Base-by-base conservation (phyloP, 1,140 invertebrate species). In the Metopolophium dirhodum region DNA sequence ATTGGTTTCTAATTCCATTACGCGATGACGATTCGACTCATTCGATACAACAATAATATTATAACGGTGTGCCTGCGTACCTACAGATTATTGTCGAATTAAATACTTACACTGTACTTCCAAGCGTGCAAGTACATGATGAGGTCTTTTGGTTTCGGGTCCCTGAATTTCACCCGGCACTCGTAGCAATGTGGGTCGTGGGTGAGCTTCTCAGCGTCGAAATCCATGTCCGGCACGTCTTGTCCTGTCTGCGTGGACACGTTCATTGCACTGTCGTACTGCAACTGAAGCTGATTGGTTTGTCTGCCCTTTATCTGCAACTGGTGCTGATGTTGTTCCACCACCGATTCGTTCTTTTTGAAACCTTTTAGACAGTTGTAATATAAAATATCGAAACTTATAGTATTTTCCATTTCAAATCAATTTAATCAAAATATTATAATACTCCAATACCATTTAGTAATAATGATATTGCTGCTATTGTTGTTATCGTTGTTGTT, bases 61-160 rank as follows among this genome's bases (percentile, higher is more conserved):
- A 47, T 61, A 61, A 77, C 0, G n/a, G 61, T 18, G n/a, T n/a
- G 22, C n/a, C 14, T 68, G 14, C 61, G 30, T n/a, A 82, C 30
- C 11, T 68, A 83, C 35, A 41, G 35, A 85, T 41, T 85, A 82
- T 35, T 85, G 30, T 77, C 11, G 41, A 45, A 26, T 41, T 87
- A 89, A 93, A 92, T 45, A 89, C 94, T 95, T 45, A 95, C 94
- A 93, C 94, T 93, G 83, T 94, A 95, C 77, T 95, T 95, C 94
- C 98, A 98, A 35, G 98, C 98, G 95, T 99, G 99, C 30, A 99
- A 96, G 95, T 98, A 99, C 98, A 99, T 99, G 93, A 99, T 97
- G 35, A 99, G 96, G 95, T 99, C 98, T 94, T 97, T 96, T 0
- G 98, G 97, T 93, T 97, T 97, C 0, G 99, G 98, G 95, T 99